phyloP scores from a whole-genome alignment of 2,113 vertebrate genomes.

The Gila orcuttii region DNA sequence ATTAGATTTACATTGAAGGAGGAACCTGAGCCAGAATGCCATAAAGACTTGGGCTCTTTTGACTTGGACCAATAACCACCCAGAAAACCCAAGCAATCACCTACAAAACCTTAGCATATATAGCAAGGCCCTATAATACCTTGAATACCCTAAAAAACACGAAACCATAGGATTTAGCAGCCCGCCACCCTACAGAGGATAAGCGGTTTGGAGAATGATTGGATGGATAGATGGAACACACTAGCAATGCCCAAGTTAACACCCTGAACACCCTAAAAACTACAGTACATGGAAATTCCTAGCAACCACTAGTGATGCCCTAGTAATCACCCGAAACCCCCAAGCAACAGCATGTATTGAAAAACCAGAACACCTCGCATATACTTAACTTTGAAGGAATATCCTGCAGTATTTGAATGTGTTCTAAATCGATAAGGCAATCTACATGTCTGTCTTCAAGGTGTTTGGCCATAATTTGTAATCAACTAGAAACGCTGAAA shows the following conservation, averaged over 20 bases:
- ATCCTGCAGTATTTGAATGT: conserved; percentile 19
- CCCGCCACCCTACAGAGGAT: too few relatives aligned
- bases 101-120: background rate
- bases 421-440: background rate
- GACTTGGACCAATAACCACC: background rate
- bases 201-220: too few relatives aligned
- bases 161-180: background rate
- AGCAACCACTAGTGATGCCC: background rate
- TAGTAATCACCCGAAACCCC: background rate
- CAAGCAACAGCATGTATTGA: background rate
- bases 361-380: background rate
- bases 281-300: background rate
- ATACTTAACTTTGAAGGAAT: background rate
- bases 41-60: background rate
- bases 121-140: background rate
- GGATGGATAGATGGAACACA: background rate
- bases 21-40: background rate
- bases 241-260: background rate
- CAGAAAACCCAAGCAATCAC: background rate
- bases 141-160: background rate
- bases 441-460: conserved; percentile 23
- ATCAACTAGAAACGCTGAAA: conserved; percentile 18
- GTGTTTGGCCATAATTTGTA: background rate
- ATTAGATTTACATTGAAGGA: too few relatives aligned
- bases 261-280: background rate